Evolutionary conservation across 2,113 vertebrate genomes (phyloP).

Genomic region (Sturnus vulgaris): DNA sequence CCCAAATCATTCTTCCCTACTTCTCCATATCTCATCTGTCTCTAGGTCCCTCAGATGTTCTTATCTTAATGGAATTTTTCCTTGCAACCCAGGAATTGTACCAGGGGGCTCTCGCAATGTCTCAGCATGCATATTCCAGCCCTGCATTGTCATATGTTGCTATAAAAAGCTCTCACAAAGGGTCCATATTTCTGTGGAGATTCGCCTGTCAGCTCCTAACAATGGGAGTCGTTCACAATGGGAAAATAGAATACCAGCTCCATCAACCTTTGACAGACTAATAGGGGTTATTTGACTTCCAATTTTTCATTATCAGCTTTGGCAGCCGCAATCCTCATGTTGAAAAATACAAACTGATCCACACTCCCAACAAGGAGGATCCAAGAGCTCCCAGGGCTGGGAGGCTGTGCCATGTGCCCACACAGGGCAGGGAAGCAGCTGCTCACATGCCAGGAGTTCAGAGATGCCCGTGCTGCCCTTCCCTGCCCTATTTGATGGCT

Average conservation of each 20-base stretch:
- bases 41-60: conserved; percentile 8
- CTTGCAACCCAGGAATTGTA: not conserved
- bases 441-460: not conserved
- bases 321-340: conserved; percentile 5
- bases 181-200: conserved; percentile 62
- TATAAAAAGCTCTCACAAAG: conserved; percentile 47
- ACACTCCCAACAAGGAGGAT: not conserved
- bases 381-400: not conserved
- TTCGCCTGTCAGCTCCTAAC: conserved; percentile 55
- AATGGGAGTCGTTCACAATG: conserved; percentile 43
- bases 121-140: conserved; percentile 45
- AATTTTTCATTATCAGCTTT: conserved; percentile 65
- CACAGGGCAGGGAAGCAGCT: not conserved
- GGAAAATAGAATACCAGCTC: conserved; percentile 53
- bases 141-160: conserved; percentile 55
- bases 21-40: conserved; percentile 5
- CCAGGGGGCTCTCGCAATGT: not conserved
- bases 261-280: conserved; percentile 68
- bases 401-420: not conserved
- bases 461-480: not conserved
- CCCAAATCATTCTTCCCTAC: not conserved
- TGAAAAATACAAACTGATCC: conserved; percentile 38
- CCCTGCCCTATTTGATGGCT: rapidly evolving
- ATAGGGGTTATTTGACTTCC: conserved; percentile 70
- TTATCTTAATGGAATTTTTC: conserved; percentile 47